phyloP scores from a whole-genome alignment of 2,888 invertebrate genomes.

The Diaperis boleti region DNA sequence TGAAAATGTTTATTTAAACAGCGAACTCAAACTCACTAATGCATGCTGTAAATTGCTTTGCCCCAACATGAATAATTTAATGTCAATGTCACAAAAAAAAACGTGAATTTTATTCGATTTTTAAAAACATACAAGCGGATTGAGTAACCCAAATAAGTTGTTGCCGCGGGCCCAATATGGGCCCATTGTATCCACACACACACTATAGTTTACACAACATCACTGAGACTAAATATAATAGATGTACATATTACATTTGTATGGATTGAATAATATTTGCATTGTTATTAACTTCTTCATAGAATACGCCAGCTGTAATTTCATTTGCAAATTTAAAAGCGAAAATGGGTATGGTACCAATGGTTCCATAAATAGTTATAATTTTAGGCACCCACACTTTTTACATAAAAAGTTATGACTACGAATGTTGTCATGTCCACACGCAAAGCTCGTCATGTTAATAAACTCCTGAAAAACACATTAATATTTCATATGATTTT shows the following conservation, averaged over 20 bases:
- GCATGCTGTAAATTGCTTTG: slow-evolving; percentile 9
- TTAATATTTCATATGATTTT: too few species aligned
- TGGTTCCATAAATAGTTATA: background rate
- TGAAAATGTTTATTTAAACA: slow-evolving; percentile 9
- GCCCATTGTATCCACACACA: background rate
- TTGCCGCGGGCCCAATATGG: background rate
- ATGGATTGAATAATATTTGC: slow-evolving; percentile 2
- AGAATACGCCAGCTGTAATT: background rate
- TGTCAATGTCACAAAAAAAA: slow-evolving; percentile 10
- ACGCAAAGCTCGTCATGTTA: too few species aligned
- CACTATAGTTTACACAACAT: background rate
- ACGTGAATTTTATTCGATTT: background rate
- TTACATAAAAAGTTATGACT: background rate
- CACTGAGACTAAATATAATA: background rate
- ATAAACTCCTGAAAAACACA: too few species aligned
- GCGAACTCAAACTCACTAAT: background rate
- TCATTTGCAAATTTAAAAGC: slow-evolving; percentile 8
- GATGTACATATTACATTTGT: background rate
- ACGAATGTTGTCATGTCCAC: too few species aligned
- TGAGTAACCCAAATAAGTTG: background rate
- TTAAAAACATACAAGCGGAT: background rate
- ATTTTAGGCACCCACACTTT: too few species aligned
- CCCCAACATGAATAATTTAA: background rate
- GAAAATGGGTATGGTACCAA: background rate
- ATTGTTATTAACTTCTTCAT: slow-evolving; percentile 2